Percentiles rank a stretch among this genome's conserved stretches.
Evolutionary conservation across 2,113 vertebrate species (phyloP).

Genomic region (Anthoscopus minutus): DNA sequence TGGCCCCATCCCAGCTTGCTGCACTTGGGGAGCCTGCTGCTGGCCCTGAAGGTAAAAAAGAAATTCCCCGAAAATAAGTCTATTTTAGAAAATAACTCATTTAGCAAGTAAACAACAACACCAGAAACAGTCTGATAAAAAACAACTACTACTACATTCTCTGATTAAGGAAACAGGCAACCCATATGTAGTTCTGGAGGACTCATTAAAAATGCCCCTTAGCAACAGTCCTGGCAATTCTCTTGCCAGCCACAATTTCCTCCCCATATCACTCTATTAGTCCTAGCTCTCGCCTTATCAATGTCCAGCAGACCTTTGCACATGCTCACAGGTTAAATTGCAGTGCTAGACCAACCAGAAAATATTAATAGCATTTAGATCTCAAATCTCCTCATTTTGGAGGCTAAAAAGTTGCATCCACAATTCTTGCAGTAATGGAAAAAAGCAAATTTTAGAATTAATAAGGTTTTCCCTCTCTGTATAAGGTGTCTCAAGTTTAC

Average conservation of each 20-base stretch:
- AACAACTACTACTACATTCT: background rate
- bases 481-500: background rate
- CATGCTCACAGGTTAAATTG: background rate
- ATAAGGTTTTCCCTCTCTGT: background rate
- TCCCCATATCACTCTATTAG: background rate
- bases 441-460: background rate
- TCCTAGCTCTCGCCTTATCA: background rate
- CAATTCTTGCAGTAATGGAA: background rate
- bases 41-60: slow-evolving; percentile 59
- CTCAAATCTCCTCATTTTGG: background rate
- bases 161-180: background rate
- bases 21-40: slow-evolving; percentile 73
- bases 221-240: background rate
- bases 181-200: background rate
- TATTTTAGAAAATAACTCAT: background rate
- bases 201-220: background rate
- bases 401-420: background rate
- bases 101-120: background rate
- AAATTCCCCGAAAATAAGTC: background rate
- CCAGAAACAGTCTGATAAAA: background rate
- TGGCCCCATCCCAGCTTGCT: slow-evolving; percentile 79
- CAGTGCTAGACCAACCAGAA: background rate
- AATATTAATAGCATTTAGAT: background rate
- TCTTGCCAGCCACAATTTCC: background rate
- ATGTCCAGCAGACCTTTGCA: background rate